Evolutionary conservation across 30 jellyfish, hydroid and myxozoan genomes (phyloP), one percentile per base, ranked within the genome.

Genomic region (Mastigias papua): DNA sequence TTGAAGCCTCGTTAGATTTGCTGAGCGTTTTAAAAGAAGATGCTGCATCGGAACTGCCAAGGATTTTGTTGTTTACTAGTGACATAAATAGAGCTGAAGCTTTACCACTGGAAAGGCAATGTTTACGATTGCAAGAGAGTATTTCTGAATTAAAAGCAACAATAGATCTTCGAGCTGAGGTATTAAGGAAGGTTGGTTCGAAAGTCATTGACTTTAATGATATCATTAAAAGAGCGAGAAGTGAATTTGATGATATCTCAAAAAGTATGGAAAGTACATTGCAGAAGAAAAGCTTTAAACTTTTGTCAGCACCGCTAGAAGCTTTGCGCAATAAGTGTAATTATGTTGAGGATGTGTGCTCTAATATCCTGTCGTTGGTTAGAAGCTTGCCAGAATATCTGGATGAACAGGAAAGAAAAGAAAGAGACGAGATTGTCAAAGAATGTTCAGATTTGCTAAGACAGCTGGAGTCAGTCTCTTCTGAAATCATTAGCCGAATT

Each of bases 41-140:
- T 27, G 76, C 68, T 27, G 42, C 91, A 21, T 28, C 69, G 46
- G 70, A 67, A 22, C 34, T 85, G 82, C 88, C 87, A 32, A 73
- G 77, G 21, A 48, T 66, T 49, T 82, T 82, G 20, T 15, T 46
- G 17, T 33, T 82, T 15, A 54, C 33, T n/a, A 46, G 21, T 1
- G 78, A 31, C 9, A 50, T 5, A 34, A 49, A 35, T 32, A 60
- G 8, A 3, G 32, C 9, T 31, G 76, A n/a, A 1, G 21, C 32
- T 23, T 3, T 32, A 6, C 30, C 30, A 34, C 21, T 73, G 19
- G 88, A 72, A 34, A 48, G 23, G 13, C 80, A 69, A 1, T 58
- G 65, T 35, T 48, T 72, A 28, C 54, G 25, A 0, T 73, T 85
- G 60, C 94, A 85, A 42, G 94, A 73, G 48, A 30, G 34, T 27